Evolutionary conservation across 2,113 vertebrate genomes (phyloP).

Genomic region (Chauna torquata): DNA sequence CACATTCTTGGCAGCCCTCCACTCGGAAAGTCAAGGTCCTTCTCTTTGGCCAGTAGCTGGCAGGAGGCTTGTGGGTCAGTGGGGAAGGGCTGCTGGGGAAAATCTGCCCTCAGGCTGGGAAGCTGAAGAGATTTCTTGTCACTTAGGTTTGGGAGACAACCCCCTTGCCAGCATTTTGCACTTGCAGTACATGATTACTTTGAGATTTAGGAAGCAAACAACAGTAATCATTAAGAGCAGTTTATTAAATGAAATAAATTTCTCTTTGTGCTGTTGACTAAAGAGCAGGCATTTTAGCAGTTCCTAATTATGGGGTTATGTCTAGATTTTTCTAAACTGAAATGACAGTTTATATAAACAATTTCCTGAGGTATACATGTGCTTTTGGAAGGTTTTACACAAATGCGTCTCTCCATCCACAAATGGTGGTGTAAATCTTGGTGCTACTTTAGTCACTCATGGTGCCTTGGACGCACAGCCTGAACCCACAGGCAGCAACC

Average conservation of each 20-base stretch:
- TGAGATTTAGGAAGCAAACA: constrained; percentile 40
- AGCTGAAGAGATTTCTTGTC: background rate
- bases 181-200: background rate
- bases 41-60: background rate
- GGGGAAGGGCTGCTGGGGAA: background rate
- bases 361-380: background rate
- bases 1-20: constrained; percentile 44
- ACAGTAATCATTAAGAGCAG: constrained; percentile 25
- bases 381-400: background rate
- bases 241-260: constrained; percentile 60
- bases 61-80: background rate
- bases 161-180: background rate
- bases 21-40: background rate
- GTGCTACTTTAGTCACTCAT: background rate
- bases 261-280: background rate
- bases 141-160: background rate
- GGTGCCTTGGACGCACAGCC: background rate
- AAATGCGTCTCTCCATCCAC: background rate
- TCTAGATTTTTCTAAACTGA: constrained; percentile 8
- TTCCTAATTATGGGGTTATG: background rate
- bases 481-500: background rate
- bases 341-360: background rate
- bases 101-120: background rate
- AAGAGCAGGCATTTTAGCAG: background rate
- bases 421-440: background rate